Evolutionary conservation across 2,888 invertebrate species (phyloP).

Genomic region (Lathronympha strigana): DNA sequence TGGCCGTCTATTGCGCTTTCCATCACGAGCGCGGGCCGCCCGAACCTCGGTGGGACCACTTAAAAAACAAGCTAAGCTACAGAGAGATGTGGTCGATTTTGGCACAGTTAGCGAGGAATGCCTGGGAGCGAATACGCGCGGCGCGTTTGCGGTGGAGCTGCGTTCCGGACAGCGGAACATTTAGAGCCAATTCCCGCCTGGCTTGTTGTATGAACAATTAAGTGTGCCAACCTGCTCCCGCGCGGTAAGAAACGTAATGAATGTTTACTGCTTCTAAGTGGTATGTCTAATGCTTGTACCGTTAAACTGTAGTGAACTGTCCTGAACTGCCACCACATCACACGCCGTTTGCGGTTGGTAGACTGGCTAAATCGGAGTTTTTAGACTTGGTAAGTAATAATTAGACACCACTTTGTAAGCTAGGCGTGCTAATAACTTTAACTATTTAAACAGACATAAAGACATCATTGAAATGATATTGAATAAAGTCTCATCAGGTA

Average conservation of each 20-base stretch:
- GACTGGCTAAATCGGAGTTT: slow-evolving; percentile 17
- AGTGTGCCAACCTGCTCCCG: slow-evolving; percentile 73
- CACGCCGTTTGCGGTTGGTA: slow-evolving; percentile 33
- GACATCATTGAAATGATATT: not conserved
- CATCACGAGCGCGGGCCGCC: slow-evolving; percentile 64
- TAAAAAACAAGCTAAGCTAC: slow-evolving; percentile 62
- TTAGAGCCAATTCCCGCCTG: slow-evolving; percentile 80
- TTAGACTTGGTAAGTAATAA: slow-evolving; percentile 12
- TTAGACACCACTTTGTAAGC: not conserved
- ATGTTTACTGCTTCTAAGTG: slow-evolving; percentile 73
- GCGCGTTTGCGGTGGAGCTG: slow-evolving; percentile 72
- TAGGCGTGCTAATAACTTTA: not conserved
- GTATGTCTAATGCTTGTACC: slow-evolving; percentile 58
- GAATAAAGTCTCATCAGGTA: too few relatives aligned
- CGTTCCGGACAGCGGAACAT: slow-evolving; percentile 75
- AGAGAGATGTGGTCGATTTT: slow-evolving; percentile 66
- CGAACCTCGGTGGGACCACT: slow-evolving; percentile 42
- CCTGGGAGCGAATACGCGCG: slow-evolving; percentile 61
- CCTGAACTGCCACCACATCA: slow-evolving; percentile 30
- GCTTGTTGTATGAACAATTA: slow-evolving; percentile 83
- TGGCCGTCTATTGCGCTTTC: slow-evolving; percentile 77
- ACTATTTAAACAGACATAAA: not conserved
- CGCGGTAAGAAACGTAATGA: slow-evolving; percentile 75
- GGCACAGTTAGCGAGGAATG: slow-evolving; percentile 53
- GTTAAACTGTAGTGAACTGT: slow-evolving; percentile 46